Evolutionary conservation across 2,888 invertebrate species (phyloP).

Genomic region (Mimumesa dahlbomi): DNA sequence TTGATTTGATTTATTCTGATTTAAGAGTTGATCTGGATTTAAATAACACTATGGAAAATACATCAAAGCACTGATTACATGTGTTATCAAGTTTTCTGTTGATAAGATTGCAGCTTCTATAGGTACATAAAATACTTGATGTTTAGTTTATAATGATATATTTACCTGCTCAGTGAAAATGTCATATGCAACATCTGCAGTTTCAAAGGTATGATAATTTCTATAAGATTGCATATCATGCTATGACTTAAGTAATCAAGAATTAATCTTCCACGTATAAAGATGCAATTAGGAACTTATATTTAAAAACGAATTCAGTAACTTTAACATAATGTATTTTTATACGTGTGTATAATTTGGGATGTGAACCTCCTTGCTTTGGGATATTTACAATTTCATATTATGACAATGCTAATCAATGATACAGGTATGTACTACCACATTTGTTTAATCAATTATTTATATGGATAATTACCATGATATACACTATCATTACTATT

Average conservation of each 20-base stretch:
- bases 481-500: too few species aligned
- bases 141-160: constrained; percentile 18
- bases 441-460: neutral
- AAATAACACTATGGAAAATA: constrained; percentile 13
- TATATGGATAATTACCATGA: neutral
- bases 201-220: constrained; percentile 3
- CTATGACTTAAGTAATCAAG: neutral
- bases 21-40: neutral
- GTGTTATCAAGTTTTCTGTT: constrained; percentile 47
- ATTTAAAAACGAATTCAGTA: too few species aligned
- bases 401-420: constrained; percentile 1
- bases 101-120: constrained; percentile 55
- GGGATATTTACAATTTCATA: neutral
- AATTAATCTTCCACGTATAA: neutral
- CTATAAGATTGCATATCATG: neutral
- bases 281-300: neutral
- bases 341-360: neutral
- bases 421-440: constrained; percentile 14
- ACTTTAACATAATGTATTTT: too few species aligned
- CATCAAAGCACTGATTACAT: constrained; percentile 33
- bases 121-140: constrained; percentile 22
- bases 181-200: neutral
- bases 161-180: constrained; percentile 8
- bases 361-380: too few species aligned
- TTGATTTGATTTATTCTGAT: neutral